Conservation (phyloP, 1,140 invertebrate species). For the Helicorthomorpha holstii region DNA sequence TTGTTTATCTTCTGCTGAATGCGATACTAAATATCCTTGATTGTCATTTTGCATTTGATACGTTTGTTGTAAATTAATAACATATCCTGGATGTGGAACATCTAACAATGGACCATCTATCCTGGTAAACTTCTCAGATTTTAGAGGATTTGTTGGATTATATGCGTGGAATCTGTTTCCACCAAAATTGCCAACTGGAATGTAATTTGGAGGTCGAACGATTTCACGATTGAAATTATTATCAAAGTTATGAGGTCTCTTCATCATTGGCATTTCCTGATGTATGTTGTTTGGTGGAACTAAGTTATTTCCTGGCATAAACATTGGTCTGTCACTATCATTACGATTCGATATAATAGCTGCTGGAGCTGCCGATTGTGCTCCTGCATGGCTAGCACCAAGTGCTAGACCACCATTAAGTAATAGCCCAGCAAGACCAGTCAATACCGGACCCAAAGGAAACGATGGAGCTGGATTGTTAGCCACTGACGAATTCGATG, state of each 20-base stretch:
- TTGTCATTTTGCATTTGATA: too few relatives aligned
- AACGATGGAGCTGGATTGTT: background rate
- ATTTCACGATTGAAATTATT: too few relatives aligned
- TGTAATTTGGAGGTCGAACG: background rate
- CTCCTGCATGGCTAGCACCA: background rate
- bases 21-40: too few relatives aligned
- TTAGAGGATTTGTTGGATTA: too few relatives aligned
- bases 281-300: too few relatives aligned
- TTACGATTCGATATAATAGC: background rate
- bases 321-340: background rate
- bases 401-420: background rate
- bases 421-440: background rate
- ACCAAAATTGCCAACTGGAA: conserved; percentile 1
- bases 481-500: too few relatives aligned
- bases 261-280: background rate
- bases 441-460: background rate
- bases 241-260: background rate
- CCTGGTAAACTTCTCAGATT: background rate
- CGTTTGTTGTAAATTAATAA: background rate
- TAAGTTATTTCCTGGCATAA: too few relatives aligned
- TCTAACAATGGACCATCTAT: background rate
- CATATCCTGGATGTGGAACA: background rate
- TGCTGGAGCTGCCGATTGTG: background rate
- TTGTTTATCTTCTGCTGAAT: background rate
- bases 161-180: background rate